Percentiles rank a stretch among this genome's conserved stretches.
Evolutionary conservation across 2,888 invertebrate species (phyloP).

Genomic region (Cephus pygmeus): DNA sequence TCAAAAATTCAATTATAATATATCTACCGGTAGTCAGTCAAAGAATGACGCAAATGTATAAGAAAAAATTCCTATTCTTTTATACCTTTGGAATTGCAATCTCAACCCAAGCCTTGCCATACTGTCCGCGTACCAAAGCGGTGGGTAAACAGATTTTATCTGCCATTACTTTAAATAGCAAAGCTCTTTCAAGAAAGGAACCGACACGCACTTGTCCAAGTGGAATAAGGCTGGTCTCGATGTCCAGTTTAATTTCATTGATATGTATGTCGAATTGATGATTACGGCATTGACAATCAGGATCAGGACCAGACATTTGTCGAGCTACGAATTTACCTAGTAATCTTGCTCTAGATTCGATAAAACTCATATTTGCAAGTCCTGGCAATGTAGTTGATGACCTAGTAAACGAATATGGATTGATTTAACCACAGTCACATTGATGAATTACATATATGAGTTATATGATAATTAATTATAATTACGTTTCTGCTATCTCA

Average conservation of each 20-base stretch:
- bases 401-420: background rate
- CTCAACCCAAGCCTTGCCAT: conserved; percentile 74
- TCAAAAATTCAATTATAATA: background rate
- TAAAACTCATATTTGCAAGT: conserved; percentile 36
- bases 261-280: conserved; percentile 57
- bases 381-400: conserved; percentile 6
- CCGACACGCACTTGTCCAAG: conserved; percentile 72
- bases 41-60: background rate
- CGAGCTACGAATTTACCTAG: conserved; percentile 56
- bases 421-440: background rate
- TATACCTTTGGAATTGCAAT: conserved; percentile 69
- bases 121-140: conserved; percentile 70
- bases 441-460: background rate
- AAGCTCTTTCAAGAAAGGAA: conserved; percentile 72
- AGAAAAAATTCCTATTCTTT: background rate
- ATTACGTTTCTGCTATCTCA: conserved; percentile 23
- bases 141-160: conserved; percentile 74
- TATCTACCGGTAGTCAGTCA: background rate
- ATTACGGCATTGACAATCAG: conserved; percentile 37
- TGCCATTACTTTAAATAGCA: conserved; percentile 75
- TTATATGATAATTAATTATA: background rate
- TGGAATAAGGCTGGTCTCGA: conserved; percentile 69
- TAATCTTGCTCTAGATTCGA: conserved; percentile 43
- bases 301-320: conserved; percentile 52
- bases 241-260: conserved; percentile 43